Evolutionary conservation across 1,140 invertebrate genomes (phyloP).

Genomic region (Ceratina japonica): DNA sequence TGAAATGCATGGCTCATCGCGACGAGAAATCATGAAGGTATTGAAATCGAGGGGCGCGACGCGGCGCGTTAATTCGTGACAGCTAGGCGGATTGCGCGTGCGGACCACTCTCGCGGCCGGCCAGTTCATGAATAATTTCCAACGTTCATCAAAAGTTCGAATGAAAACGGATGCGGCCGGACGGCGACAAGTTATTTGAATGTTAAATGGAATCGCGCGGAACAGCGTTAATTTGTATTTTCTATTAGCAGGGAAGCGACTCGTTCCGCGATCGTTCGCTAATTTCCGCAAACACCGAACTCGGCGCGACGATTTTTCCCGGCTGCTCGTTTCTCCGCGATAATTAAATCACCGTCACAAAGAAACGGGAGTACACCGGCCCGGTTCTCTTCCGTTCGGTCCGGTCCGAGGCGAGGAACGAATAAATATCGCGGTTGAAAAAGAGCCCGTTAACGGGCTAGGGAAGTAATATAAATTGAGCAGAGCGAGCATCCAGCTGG

Average conservation of each 20-base stretch:
- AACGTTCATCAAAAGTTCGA: constrained; percentile 47
- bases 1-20: constrained; percentile 13
- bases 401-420: neutral
- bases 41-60: neutral
- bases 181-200: constrained; percentile 18
- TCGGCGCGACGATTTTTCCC: neutral
- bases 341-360: neutral
- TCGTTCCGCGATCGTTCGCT: constrained; percentile 8
- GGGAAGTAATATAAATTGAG: constrained; percentile 41
- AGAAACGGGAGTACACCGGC: neutral
- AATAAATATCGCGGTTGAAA: constrained; percentile 23
- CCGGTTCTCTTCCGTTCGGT: too few species aligned
- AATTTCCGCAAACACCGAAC: constrained; percentile 17
- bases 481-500: neutral
- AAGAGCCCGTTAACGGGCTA: constrained; percentile 22
- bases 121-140: constrained; percentile 45
- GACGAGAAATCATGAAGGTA: neutral
- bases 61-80: constrained; percentile 25
- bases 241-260: constrained; percentile 22
- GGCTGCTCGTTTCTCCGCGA: neutral
- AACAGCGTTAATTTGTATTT: constrained; percentile 41
- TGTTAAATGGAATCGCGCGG: constrained; percentile 28
- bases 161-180: constrained; percentile 27
- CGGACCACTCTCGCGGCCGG: neutral
- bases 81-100: constrained; percentile 2